Conservation (phyloP, 2,113 vertebrate genomes). For the Platanista minor region DNA sequence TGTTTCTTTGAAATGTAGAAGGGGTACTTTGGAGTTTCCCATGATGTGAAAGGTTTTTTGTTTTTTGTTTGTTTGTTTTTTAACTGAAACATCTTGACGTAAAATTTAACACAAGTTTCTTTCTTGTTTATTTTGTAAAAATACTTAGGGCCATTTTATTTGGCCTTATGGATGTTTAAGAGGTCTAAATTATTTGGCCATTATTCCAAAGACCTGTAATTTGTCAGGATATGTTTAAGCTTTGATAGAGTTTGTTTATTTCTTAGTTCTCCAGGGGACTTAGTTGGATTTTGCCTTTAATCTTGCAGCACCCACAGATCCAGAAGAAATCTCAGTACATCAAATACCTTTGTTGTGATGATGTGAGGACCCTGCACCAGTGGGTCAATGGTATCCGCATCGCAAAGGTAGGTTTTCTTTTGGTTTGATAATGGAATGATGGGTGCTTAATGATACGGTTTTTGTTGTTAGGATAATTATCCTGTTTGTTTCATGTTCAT, state of each 20-base stretch:
- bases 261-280: not conserved
- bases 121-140: not conserved
- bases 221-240: not conserved
- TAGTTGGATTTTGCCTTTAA: slow-evolving; percentile 25
- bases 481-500: not conserved
- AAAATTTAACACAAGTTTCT: slow-evolving; percentile 7
- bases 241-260: not conserved
- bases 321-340: slow-evolving; percentile 99
- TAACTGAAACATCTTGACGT: not conserved
- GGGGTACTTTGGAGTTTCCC: not conserved
- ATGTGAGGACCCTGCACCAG: slow-evolving; percentile 95
- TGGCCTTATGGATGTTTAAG: not conserved
- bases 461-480: not conserved
- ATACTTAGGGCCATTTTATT: not conserved
- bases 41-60: not conserved
- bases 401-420: slow-evolving; percentile 87
- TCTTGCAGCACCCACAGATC: slow-evolving; percentile 94
- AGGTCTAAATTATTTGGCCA: not conserved
- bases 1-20: slow-evolving; percentile 32
- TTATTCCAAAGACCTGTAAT: not conserved
- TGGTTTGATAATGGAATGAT: not conserved
- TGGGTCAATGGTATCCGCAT: slow-evolving; percentile 98
- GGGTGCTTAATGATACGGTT: not conserved
- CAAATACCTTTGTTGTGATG: slow-evolving; percentile 97
- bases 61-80: not conserved